phyloP scores from a whole-genome alignment of 2,797 vertebrate species.

The Morus bassanus region DNA sequence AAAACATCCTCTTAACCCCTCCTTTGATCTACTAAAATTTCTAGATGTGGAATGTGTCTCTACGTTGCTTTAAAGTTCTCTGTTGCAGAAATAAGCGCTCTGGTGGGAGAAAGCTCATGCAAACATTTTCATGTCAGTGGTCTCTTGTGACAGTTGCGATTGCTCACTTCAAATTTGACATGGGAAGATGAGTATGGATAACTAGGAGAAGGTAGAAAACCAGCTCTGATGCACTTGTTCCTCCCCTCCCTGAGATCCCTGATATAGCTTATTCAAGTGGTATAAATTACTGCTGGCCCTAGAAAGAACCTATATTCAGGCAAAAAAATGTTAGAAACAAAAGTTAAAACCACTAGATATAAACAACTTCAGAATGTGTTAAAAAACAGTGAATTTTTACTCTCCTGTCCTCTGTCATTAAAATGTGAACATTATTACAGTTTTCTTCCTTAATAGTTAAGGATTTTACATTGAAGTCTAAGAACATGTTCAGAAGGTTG shows the following conservation, averaged over 20 bases:
- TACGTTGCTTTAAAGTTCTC: background rate
- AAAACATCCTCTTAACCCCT: background rate
- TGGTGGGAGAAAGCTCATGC: background rate
- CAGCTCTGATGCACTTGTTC: background rate
- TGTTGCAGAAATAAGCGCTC: background rate
- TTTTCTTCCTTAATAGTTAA: background rate
- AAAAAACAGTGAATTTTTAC: background rate
- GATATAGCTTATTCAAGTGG: background rate
- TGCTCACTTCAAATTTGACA: background rate
- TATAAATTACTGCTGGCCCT: background rate
- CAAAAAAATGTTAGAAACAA: background rate
- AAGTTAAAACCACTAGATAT: background rate
- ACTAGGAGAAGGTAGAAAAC: background rate
- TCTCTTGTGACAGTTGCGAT: background rate
- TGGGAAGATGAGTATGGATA: background rate
- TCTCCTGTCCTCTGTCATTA: background rate
- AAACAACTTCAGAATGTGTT: background rate
- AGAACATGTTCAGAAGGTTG: background rate
- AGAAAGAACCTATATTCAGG: background rate
- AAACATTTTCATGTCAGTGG: background rate
- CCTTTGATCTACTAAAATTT: background rate
- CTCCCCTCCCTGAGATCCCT: background rate
- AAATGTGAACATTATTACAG: background rate
- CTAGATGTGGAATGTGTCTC: background rate
- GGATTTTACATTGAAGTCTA: background rate